Evolutionary conservation across 2,113 vertebrate genomes (phyloP).

Genomic region (Vicugna pacos): DNA sequence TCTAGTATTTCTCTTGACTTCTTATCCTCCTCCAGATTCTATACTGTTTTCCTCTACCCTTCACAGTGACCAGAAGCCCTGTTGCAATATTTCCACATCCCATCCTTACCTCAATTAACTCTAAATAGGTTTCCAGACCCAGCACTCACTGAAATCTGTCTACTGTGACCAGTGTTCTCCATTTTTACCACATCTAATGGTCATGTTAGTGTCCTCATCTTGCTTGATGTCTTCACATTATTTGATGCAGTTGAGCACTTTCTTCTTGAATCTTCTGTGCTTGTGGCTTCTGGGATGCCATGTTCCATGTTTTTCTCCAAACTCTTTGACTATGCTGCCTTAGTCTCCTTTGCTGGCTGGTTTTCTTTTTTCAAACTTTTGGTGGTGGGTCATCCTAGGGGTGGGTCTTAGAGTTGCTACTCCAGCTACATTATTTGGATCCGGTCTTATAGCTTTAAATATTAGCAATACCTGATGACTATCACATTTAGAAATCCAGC

Average conservation of each 20-base stretch:
- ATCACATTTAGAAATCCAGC: not conserved
- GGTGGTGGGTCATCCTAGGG: not conserved
- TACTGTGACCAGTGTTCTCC: not conserved
- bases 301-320: not conserved
- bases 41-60: not conserved
- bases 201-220: not conserved
- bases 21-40: not conserved
- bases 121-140: not conserved
- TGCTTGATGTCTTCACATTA: not conserved
- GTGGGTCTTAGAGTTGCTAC: not conserved
- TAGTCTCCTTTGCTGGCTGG: not conserved
- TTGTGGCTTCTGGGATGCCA: not conserved
- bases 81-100: not conserved
- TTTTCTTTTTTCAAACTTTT: slow-evolving; percentile 3
- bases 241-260: not conserved
- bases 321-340: not conserved
- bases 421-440: not conserved
- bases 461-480: not conserved
- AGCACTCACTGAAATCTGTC: not conserved
- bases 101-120: not conserved
- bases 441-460: not conserved
- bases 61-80: not conserved
- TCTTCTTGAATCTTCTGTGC: not conserved
- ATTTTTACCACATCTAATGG: not conserved
- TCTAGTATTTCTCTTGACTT: not conserved